Evolutionary conservation across 2,888 invertebrate genomes (phyloP).

Genomic region (Chironomus tentans): DNA sequence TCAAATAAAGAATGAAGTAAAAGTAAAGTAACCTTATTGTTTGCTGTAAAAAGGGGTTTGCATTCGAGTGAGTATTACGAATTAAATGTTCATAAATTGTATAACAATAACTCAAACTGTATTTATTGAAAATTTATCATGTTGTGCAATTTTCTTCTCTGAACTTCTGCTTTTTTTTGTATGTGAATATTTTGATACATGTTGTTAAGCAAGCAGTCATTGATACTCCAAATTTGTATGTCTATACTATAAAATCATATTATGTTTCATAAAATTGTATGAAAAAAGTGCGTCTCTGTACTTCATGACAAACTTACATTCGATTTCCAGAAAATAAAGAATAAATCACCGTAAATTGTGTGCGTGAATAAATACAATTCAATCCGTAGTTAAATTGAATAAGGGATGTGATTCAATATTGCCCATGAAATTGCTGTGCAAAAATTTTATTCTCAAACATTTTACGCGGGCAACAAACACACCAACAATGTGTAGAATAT

Average conservation of each 20-base stretch:
- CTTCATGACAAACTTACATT: no score
- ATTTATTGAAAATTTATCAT: background rate
- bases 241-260: no score
- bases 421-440: background rate
- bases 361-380: background rate
- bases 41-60: background rate
- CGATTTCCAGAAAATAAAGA: background rate
- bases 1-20: background rate
- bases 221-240: no score
- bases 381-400: no score
- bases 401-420: background rate
- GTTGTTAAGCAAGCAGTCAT: no score
- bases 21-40: background rate
- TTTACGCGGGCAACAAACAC: no score
- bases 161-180: no score
- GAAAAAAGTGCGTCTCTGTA: no score
- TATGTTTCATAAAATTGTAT: no score
- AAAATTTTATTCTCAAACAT: background rate
- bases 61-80: background rate
- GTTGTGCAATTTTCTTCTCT: background rate
- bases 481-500: no score
- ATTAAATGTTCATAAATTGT: slow-evolving; percentile 20
- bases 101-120: background rate
- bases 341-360: background rate
- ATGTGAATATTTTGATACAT: no score